Conservation (phyloP, 2,113 vertebrate species). For the Ictalurus furcatus region DNA sequence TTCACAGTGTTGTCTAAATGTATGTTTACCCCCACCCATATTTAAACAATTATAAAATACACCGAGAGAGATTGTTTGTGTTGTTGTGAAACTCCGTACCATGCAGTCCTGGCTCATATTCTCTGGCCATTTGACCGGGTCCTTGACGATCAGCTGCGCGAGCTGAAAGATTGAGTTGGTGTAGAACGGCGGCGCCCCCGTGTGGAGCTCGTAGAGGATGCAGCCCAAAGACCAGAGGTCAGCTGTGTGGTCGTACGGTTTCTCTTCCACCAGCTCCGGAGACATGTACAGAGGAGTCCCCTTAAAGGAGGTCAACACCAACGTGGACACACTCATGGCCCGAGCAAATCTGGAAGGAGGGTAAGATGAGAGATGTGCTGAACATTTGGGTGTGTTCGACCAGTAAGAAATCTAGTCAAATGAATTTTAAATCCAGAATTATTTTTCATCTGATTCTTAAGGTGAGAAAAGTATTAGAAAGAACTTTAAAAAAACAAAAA, state of each 20-base stretch:
- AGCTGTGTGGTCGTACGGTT: constrained; percentile 90
- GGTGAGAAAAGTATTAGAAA: background rate
- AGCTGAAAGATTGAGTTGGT: constrained; percentile 93
- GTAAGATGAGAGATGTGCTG: background rate
- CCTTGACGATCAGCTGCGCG: constrained; percentile 87
- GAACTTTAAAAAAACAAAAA: no score
- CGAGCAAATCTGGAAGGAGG: constrained; percentile 84
- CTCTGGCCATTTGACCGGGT: constrained; percentile 85
- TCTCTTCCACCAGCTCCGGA: constrained; percentile 88
- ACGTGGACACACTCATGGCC: constrained; percentile 91
- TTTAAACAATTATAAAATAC: background rate
- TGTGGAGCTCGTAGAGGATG: constrained; percentile 93
- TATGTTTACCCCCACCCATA: background rate
- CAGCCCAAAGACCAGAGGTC: constrained; percentile 97
- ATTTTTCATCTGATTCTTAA: background rate
- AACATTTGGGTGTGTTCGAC: constrained; percentile 41
- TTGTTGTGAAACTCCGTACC: constrained; percentile 67
- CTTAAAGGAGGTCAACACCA: constrained; percentile 96
- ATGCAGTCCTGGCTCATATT: constrained; percentile 82
- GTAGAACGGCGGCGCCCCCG: constrained; percentile 92
- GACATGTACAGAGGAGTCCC: constrained; percentile 97
- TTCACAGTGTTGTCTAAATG: background rate
- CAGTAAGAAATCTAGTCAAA: background rate
- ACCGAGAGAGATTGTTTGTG: background rate
- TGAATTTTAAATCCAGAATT: constrained; percentile 2